Conservation (phyloP, 1,140 invertebrate genomes). For the Metaphire vulgaris region DNA sequence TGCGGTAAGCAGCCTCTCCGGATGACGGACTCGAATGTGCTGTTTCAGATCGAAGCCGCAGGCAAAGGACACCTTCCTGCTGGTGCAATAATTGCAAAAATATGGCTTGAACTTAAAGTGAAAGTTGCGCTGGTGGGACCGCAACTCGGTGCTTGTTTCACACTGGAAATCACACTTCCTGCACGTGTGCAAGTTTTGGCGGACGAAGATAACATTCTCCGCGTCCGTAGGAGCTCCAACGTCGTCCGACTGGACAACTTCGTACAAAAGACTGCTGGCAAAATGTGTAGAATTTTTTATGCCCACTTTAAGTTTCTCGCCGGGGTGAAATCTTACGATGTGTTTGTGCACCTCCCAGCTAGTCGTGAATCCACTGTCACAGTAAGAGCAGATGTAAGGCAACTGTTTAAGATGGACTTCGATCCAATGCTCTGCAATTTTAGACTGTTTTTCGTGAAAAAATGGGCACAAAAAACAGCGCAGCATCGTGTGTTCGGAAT, state of each 20-base stretch:
- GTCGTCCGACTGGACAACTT: conserved; percentile 9
- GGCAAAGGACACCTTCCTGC: not conserved
- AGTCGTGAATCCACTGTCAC: conserved; percentile 4
- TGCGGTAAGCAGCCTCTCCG: not conserved
- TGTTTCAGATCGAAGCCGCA: conserved; percentile 11
- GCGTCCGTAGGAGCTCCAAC: not conserved
- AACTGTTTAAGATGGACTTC: conserved; percentile 19
- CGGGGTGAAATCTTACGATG: conserved; percentile 15
- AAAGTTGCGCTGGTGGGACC: not conserved
- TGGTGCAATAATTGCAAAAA: not conserved
- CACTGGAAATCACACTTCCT: conserved; percentile 13
- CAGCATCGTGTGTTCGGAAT: not conserved
- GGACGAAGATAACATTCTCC: not conserved
- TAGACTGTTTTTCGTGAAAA: conserved; percentile 9
- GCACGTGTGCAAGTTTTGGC: not conserved
- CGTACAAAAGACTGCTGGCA: conserved; percentile 1
- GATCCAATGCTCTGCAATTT: conserved; percentile 17
- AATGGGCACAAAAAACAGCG: conserved; percentile 18
- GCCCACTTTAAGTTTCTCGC: conserved; percentile 13
- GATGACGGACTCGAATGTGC: conserved; percentile 8
- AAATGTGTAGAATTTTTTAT: conserved; percentile 15
- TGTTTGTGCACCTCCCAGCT: conserved; percentile 11
- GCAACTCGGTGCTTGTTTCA: not conserved
- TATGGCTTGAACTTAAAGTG: conserved; percentile 10
- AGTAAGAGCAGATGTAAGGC: conserved; percentile 19